These are phyloP conservation scores for Dendroctonus valens DNA, from an alignment of 1,140 invertebrate species.

Conservation along the genomic window DNA sequence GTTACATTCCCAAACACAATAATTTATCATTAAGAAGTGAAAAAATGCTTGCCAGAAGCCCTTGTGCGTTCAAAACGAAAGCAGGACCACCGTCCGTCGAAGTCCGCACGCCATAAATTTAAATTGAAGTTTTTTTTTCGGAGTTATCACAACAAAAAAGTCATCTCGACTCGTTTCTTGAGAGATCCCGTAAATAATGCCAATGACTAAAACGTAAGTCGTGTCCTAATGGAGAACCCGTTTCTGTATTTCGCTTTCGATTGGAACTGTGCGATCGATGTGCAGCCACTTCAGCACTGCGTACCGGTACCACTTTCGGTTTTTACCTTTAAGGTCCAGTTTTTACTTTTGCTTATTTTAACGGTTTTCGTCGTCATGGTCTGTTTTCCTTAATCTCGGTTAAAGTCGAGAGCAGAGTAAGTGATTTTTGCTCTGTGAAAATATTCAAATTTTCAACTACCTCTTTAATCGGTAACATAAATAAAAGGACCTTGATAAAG, in stretches of 20 bases:
- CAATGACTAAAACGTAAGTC: slow-evolving; percentile 17
- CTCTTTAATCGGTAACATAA: too few relatives aligned
- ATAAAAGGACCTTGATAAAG: too few relatives aligned
- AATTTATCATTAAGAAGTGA: too few relatives aligned
- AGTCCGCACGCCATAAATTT: slow-evolving; percentile 20
- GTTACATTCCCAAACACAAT: too few relatives aligned
- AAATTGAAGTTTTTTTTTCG: slow-evolving; percentile 8
- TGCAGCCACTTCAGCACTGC: slow-evolving; percentile 4
- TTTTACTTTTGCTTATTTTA: slow-evolving; percentile 26
- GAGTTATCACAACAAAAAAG: slow-evolving; percentile 16
- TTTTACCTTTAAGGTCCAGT: slow-evolving; percentile 26
- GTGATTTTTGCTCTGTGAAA: too few relatives aligned
- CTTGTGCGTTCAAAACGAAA: slow-evolving; percentile 9
- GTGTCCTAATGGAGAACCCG: slow-evolving; percentile 23
- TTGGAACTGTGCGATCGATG: neutral
- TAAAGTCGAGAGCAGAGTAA: too few relatives aligned
- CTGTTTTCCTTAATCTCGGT: too few relatives aligned
- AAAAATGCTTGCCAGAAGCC: neutral
- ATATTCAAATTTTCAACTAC: too few relatives aligned
- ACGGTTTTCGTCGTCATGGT: slow-evolving; percentile 4
- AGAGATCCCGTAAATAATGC: slow-evolving; percentile 23
- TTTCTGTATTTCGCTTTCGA: slow-evolving; percentile 24
- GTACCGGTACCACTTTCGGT: slow-evolving; percentile 27
- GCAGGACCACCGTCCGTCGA: slow-evolving; percentile 12
- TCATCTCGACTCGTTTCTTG: slow-evolving; percentile 16